Evolutionary conservation across 1,140 invertebrate species (phyloP), one percentile per base, ranked within the genome.

Genomic region (Hycleus phaleratus): DNA sequence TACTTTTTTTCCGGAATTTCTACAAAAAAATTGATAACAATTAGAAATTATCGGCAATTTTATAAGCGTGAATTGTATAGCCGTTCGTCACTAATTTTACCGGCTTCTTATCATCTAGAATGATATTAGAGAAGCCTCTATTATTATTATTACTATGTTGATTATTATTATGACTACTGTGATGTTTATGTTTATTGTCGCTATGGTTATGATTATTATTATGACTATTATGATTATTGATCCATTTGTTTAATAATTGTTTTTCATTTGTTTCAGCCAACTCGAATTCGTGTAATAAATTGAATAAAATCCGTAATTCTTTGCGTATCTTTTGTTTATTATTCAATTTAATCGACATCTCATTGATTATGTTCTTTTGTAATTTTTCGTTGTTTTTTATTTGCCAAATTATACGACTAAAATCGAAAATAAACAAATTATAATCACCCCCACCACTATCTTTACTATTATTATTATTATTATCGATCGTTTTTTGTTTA

Each of bases 231-330:
- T 32, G 32, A 5, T 7, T 32, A 32, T 32, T 32, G 7, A 32
- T 7, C 32, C 18, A 18, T 18, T 53, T 54, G 4, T 51, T 26
- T 26, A 67, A 47, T 11, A 63, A 24, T 40, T 62, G 39, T 18
- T 59, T 59, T 39, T 65, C 57, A 26, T 68, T 61, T 6, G 55
- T 26, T 47, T 61, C 65, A 24, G 59, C 63, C n/a, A 45, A 48
- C 18, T 68, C 66, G n/a, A 63, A 56, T 44, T 68, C 58, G 38
- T 61, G 65, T 24, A 62, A 55, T 26, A 71, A 61, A 56, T 71
- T 68, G 50, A 71, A 71, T 1, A 71, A 40, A 40, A 71, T 71
- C 39, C 68, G 68, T 10, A 71, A 58, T 38, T 69, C 66, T 42
- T 68, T 68, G 12, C 64, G 60, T 4, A 69, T 64, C 53, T 64